phyloP scores from a whole-genome alignment of 2,113 vertebrate genomes.

The Struthidea cinerea region DNA sequence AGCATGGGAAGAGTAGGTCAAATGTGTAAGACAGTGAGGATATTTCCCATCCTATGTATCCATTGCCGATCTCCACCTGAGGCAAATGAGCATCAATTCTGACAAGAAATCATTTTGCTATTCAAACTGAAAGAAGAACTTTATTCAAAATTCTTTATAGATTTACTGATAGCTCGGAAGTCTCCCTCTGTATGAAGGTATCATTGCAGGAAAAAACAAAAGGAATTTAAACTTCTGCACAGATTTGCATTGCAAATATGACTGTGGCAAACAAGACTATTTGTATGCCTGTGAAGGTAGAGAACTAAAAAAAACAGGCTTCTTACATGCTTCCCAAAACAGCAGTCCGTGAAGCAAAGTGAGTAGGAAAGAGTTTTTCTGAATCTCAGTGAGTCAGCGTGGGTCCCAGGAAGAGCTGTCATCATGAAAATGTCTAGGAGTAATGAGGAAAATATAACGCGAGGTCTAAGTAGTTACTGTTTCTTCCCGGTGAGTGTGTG shows the following conservation, averaged over 20 bases:
- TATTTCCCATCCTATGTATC: neutral
- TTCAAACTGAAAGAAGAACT: neutral
- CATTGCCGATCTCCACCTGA: neutral
- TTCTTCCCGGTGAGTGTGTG: neutral
- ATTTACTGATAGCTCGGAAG: neutral
- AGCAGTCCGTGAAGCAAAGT: rapidly evolving
- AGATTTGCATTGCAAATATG: neutral
- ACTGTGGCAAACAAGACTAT: neutral
- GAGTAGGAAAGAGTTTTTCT: neutral
- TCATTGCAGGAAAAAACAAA: neutral
- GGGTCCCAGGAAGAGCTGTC: neutral
- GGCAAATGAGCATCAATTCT: neutral
- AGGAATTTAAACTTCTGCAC: neutral
- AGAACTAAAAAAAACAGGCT: neutral
- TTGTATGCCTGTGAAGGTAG: neutral
- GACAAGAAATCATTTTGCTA: neutral
- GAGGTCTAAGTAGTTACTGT: neutral
- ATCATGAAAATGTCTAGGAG: neutral
- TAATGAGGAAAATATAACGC: neutral
- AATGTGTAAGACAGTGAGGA: neutral
- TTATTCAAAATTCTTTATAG: neutral
- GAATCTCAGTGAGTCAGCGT: neutral
- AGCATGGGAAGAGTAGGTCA: neutral
- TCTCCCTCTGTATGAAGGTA: neutral
- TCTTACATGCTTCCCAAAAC: neutral